These are phyloP conservation scores for Phyllostomus hastatus DNA, from an alignment of 2,113 vertebrate species.

Conservation along the genomic window DNA sequence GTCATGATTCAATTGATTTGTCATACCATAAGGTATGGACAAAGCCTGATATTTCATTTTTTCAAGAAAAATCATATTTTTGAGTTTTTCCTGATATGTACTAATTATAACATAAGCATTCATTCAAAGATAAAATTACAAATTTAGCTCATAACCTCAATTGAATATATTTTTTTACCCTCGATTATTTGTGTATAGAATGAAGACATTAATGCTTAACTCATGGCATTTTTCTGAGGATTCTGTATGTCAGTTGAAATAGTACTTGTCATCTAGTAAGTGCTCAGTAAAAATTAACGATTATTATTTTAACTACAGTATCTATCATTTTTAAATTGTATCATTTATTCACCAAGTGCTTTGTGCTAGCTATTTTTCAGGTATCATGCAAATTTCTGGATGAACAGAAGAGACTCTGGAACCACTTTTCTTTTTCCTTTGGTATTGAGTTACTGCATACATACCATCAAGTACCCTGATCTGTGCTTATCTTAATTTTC, in stretches of 20 bases:
- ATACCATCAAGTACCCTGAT: neutral
- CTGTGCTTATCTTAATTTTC: neutral
- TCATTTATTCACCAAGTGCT: neutral
- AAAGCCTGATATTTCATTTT: neutral
- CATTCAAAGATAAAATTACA: neutral
- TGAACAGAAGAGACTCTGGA: neutral
- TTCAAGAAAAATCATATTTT: neutral
- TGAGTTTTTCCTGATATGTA: neutral
- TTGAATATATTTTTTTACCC: neutral
- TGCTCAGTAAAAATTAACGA: neutral
- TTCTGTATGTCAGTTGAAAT: neutral
- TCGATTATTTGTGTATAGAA: neutral
- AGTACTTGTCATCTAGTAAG: neutral
- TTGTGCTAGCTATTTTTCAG: neutral
- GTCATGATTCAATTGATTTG: neutral
- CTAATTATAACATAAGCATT: neutral
- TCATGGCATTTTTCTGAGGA: neutral
- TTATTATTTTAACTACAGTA: neutral
- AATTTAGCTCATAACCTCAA: neutral
- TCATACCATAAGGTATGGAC: rapidly evolving
- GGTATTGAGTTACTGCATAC: neutral
- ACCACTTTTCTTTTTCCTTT: neutral
- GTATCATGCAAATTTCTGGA: neutral
- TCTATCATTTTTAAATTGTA: neutral
- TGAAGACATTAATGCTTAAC: neutral